These are phyloP conservation scores for Hozukius guyotensis DNA, from an alignment of 2,797 vertebrate species.

Conservation along the genomic window DNA sequence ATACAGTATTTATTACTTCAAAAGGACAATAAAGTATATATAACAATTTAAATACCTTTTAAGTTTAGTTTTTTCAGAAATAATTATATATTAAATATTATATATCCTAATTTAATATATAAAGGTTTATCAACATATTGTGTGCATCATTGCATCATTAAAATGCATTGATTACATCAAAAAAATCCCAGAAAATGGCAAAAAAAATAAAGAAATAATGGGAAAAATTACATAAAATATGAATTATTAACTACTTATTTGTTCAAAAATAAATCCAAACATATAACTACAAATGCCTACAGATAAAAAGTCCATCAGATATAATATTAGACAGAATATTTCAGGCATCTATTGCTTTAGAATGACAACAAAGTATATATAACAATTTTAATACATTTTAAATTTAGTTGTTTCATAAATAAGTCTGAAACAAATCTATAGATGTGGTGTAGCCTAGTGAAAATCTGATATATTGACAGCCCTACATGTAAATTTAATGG, in stretches of 20 bases:
- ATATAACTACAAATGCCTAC: background rate
- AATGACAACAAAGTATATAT: background rate
- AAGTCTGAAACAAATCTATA: too few relatives aligned
- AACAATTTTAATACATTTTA: too few relatives aligned
- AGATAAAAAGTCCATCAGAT: background rate
- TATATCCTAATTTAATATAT: background rate
- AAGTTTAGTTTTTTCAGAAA: too few relatives aligned
- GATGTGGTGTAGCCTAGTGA: too few relatives aligned
- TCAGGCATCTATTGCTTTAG: background rate
- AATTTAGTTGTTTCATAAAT: background rate
- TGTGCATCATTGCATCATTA: background rate
- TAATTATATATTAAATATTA: background rate
- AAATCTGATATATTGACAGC: too few relatives aligned
- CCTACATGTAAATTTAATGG: too few relatives aligned
- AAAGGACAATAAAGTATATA: too few relatives aligned
- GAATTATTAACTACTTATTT: too few relatives aligned
- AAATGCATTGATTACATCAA: background rate
- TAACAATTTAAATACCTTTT: too few relatives aligned
- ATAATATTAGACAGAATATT: background rate
- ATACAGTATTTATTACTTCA: too few relatives aligned
- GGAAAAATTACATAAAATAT: background rate
- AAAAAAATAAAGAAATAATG: background rate
- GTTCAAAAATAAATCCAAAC: background rate
- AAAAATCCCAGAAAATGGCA: background rate
- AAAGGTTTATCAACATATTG: background rate